Conservation (phyloP, 2,888 invertebrate genomes). For the Pegoplata infirma region DNA sequence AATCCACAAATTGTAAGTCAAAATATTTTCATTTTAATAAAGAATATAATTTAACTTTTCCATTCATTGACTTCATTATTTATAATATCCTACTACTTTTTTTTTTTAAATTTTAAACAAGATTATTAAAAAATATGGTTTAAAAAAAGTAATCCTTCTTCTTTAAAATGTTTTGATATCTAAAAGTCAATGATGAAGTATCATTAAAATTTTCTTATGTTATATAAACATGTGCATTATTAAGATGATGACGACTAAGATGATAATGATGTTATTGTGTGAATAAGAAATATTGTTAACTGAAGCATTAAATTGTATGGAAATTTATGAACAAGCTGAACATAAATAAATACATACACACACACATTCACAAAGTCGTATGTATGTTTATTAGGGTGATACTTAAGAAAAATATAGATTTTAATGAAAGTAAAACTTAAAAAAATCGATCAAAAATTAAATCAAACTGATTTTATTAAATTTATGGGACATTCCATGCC, state of each 20-base stretch:
- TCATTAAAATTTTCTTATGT: not conserved
- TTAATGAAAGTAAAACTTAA: no score
- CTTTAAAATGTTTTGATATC: not conserved
- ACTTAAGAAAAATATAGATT: no score
- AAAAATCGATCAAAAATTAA: no score
- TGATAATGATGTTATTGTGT: constrained; percentile 29
- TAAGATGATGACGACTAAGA: not conserved
- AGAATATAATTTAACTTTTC: no score
- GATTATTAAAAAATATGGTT: no score
- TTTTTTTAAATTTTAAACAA: no score
- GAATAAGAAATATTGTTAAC: constrained; percentile 75
- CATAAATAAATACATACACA: constrained; percentile 44
- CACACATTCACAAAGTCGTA: not conserved
- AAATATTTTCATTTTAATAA: no score
- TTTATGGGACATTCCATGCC: not conserved
- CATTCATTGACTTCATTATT: no score
- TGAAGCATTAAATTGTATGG: constrained; percentile 78
- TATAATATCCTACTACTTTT: no score
- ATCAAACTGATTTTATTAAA: not conserved
- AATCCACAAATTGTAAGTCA: no score
- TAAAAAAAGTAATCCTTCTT: no score
- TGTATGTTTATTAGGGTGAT: not conserved
- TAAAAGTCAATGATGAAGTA: not conserved
- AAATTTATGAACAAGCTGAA: constrained; percentile 73
- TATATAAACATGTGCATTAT: not conserved